Evolutionary conservation across 2,888 invertebrate species (phyloP).

Genomic region (Thera britannica): DNA sequence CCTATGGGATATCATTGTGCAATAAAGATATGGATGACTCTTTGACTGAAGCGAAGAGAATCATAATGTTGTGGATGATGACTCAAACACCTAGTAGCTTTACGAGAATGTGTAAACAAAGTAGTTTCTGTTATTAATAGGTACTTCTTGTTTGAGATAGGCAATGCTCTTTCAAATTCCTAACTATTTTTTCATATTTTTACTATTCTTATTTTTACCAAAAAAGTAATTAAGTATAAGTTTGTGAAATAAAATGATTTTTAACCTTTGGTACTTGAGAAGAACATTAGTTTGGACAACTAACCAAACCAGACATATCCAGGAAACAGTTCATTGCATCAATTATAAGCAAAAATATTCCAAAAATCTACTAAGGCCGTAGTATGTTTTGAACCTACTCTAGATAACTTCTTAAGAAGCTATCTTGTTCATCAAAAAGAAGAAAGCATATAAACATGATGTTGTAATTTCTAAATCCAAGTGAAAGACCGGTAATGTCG

Average conservation of each 20-base stretch:
- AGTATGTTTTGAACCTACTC: not conserved
- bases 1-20: not conserved
- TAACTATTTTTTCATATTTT: not conserved
- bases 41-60: not conserved
- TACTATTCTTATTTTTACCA: too few species aligned
- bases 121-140: not conserved
- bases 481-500: constrained; percentile 48
- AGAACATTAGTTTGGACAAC: too few species aligned
- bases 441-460: not conserved
- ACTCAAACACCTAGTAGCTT: not conserved
- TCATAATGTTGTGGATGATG: not conserved
- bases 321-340: not conserved
- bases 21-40: not conserved
- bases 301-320: too few species aligned
- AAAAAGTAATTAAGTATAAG: too few species aligned
- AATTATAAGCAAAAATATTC: too few species aligned
- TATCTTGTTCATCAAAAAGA: not conserved
- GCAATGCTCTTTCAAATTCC: not conserved
- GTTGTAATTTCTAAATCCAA: constrained; percentile 3
- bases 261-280: too few species aligned
- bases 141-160: not conserved
- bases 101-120: not conserved
- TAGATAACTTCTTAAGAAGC: not conserved
- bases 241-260: too few species aligned
- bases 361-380: not conserved